Conservation (phyloP, 2,113 vertebrate species). For the Seriola rivoliana region DNA sequence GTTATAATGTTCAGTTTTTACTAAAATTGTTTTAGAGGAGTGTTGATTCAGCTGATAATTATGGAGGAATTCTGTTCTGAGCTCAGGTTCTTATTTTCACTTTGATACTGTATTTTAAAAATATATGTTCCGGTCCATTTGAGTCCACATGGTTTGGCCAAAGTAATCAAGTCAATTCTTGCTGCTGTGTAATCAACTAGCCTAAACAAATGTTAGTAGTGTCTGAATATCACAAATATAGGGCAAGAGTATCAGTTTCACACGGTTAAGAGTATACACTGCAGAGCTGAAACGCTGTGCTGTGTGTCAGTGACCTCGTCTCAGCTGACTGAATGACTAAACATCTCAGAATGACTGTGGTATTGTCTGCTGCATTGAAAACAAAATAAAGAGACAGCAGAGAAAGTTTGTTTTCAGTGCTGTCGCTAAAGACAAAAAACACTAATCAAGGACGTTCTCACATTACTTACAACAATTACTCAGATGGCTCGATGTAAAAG, state of each 20-base stretch:
- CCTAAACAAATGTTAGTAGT: not conserved
- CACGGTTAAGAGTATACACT: not conserved
- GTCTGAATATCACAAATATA: not conserved
- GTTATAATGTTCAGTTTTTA: no score
- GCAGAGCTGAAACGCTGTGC: slow-evolving; percentile 14
- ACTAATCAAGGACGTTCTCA: not conserved
- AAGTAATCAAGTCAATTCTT: not conserved
- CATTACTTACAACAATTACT: not conserved
- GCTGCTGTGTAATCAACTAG: not conserved
- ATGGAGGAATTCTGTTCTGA: no score
- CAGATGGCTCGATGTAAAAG: not conserved
- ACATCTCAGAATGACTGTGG: not conserved
- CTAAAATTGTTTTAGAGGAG: no score
- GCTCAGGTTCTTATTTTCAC: not conserved
- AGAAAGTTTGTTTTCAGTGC: not conserved
- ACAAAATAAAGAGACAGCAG: not conserved
- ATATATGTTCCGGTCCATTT: not conserved
- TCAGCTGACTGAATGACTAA: slow-evolving; percentile 22
- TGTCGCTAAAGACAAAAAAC: not conserved
- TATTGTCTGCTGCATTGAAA: not conserved
- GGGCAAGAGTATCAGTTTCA: slow-evolving; percentile 9
- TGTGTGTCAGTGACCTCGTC: not conserved
- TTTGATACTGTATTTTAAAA: not conserved
- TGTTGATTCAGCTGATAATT: no score
- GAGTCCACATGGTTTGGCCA: not conserved